Evolutionary conservation across 2,888 invertebrate species (phyloP), one percentile per base, ranked within the genome.

Genomic region (Norana najaformis): DNA sequence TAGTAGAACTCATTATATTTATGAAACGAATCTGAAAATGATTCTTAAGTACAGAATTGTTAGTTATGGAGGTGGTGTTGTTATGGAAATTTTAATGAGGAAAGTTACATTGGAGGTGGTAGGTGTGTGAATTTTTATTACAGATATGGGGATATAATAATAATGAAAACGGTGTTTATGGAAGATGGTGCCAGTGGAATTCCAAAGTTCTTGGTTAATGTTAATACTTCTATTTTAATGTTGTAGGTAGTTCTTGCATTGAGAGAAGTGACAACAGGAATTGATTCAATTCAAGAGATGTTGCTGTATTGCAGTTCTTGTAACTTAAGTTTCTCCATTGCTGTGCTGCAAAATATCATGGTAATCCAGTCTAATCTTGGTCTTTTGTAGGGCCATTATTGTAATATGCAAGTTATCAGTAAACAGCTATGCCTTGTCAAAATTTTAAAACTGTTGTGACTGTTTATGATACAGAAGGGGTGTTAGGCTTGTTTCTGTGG

Each of bases 181-280:
- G 47, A 47, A 47, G 13, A n/a, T 0, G n/a, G 69, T 69, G 69
- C n/a, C 5, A 69, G 8, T 69, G n/a, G n/a, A 69, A n/a, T 69
- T 1, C 69, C n/a, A n/a, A 13, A 69, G 69, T n/a, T 69, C n/a
- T 69, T 30, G 2, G 47, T 47, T 23, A 41, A 4, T 53, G 30
- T 11, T 69, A 69, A 69, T n/a, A 69, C n/a, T n/a, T 69, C 11
- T n/a, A n/a, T 69, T 30, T 69, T 30, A 69, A 39, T 34, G 89
- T 91, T 92, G 3, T 92, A 95, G 95, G 94, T 95, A 90, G 94
- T 95, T 37, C 93, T 94, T 91, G 95, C 95, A 35, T 93, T 95
- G 85, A 91, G 94, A 53, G 95, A 95, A 92, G 93, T 94, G 37
- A 92, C 92, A 41, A 92, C 93, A 39, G 92, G 92, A 83, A 92